Evolutionary conservation across 64 coral and sea anemone species (phyloP).

Genomic region (Trachythela sp.): DNA sequence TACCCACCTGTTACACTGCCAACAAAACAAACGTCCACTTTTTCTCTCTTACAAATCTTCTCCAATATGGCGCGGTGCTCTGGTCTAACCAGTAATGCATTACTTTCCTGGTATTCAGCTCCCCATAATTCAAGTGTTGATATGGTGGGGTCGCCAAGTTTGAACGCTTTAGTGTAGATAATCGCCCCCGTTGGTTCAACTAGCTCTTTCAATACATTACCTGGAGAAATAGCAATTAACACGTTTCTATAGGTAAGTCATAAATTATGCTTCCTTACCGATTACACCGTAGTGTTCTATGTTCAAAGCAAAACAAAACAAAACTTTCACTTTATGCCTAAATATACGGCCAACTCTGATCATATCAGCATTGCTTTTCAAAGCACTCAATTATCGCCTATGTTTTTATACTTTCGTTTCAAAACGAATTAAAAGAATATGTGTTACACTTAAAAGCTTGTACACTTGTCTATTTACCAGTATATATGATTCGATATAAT

Average conservation of each 20-base stretch:
- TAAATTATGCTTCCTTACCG: not conserved
- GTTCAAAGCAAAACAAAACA: too few relatives aligned
- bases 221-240: conserved; percentile 23
- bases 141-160: conserved; percentile 84
- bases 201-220: conserved; percentile 97
- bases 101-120: conserved; percentile 95
- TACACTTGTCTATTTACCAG: too few relatives aligned
- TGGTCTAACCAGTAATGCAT: conserved; percentile 69
- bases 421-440: too few relatives aligned
- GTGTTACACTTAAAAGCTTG: too few relatives aligned
- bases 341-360: too few relatives aligned
- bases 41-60: conserved; percentile 75
- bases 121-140: conserved; percentile 91
- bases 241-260: not conserved
- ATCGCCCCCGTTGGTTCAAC: conserved; percentile 83
- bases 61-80: conserved; percentile 50
- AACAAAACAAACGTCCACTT: conserved; percentile 86
- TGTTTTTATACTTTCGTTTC: too few relatives aligned
- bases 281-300: not conserved
- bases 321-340: too few relatives aligned
- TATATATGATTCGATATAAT: too few relatives aligned
- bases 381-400: too few relatives aligned
- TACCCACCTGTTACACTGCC: conserved; percentile 80
- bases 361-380: too few relatives aligned
- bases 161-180: conserved; percentile 67